Base-by-base conservation (phyloP, 2,797 vertebrate species). In the Pyrocephalus nanus region DNA sequence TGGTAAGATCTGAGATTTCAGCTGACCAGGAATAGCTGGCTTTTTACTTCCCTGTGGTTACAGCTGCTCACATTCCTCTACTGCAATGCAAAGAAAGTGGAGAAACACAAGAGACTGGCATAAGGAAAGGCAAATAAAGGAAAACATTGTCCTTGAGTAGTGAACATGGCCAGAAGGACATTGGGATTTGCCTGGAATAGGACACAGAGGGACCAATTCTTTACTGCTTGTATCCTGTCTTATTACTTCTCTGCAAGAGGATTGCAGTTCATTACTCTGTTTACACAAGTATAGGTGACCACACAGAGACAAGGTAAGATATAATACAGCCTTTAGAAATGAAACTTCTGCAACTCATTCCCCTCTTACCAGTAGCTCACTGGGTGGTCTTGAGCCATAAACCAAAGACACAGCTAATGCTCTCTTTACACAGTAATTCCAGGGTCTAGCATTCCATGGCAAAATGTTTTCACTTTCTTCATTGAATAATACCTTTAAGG, bases 361-460 rank as follows among this genome's bases (percentile, higher is more conserved):
- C 50, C 73, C 75, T 51, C 61, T 93, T 54, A 58, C 65, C 79
- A 92, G 65, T 11, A 69, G 26, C 82, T 86, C 32, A 12, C 82
- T 88, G 76, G 89, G 91, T 96, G 91, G 91, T 91, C 87, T 72
- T 62, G n/a, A 87, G 21, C 78, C 82, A 45, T 69, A 84, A 93
- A 67, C 1, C 26, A 65, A 80, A 94, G 40, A 22, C 36, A 51
- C 0, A 53, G 36, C 40, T 70, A 69, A 55, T 29, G 34, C 17
- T 55, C 17, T 83, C n/a, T 48, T 32, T n/a, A 43, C 19, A 60
- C 42, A 67, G 42, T 12, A 80, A 55, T 45, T 80, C 54, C 65
- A 74, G 38, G 11, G 34, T 64, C 58, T 54, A 94, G 43, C 74
- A 53, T 21, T 54, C 66, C 60, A 43, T 27, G 69, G 58, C 47